Percentiles rank a stretch among this genome's conserved stretches.
Conservation (phyloP, 2,797 vertebrate genomes). For the Lophius americanus region DNA sequence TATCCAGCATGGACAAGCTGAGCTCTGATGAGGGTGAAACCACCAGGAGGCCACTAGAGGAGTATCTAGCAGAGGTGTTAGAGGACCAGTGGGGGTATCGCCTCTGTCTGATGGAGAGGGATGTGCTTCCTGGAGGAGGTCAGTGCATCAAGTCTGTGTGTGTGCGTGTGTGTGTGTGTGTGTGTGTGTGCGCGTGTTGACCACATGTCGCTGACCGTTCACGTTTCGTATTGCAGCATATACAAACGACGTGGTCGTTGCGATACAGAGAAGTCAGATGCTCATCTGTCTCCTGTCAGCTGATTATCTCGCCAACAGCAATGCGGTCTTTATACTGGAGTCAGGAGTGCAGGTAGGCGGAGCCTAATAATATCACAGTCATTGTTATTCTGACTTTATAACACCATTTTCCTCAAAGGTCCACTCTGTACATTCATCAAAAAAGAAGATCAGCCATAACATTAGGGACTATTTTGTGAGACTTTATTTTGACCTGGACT, state of each 20-base stretch:
- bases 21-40: background rate
- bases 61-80: slow-evolving; percentile 82
- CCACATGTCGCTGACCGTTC: background rate
- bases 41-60: slow-evolving; percentile 44
- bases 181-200: slow-evolving; percentile 6
- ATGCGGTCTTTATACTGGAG: slow-evolving; percentile 87
- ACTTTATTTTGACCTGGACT: no score
- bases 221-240: slow-evolving; percentile 79
- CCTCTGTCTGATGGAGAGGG: slow-evolving; percentile 89
- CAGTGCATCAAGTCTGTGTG: slow-evolving; percentile 22
- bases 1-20: slow-evolving; percentile 1
- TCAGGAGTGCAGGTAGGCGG: slow-evolving; percentile 76
- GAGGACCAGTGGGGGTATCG: slow-evolving; percentile 88
- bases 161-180: background rate
- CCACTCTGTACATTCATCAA: no score
- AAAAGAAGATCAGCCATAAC: no score
- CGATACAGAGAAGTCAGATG: slow-evolving; percentile 85
- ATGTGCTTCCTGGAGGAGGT: slow-evolving; percentile 92
- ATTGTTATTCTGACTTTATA: no score
- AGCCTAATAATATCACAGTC: no score
- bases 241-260: slow-evolving; percentile 84
- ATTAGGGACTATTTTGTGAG: no score
- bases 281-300: slow-evolving; percentile 87
- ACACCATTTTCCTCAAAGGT: no score
- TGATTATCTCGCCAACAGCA: slow-evolving; percentile 78